Evolutionary conservation across 2,888 invertebrate genomes (phyloP).

Genomic region (Diarsia rubi): DNA sequence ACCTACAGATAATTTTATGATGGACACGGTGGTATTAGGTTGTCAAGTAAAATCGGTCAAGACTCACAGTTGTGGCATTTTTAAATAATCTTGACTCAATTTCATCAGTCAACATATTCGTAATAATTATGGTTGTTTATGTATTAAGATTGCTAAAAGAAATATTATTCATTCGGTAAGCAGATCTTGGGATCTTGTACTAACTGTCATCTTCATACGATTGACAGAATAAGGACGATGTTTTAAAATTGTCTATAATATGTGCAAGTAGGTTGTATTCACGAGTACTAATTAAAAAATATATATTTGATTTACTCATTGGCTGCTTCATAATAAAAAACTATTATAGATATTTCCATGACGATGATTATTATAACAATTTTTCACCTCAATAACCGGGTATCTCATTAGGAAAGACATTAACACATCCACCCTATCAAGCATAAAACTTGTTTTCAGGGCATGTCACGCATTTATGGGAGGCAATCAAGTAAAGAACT

Average conservation of each 20-base stretch:
- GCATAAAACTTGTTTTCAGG: constrained; percentile 10
- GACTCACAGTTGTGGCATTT: neutral
- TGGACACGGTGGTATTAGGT: neutral
- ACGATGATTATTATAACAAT: neutral
- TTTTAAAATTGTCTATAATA: neutral
- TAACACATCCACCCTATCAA: constrained; percentile 20
- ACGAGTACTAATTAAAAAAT: neutral
- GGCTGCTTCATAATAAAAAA: neutral
- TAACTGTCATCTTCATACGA: neutral
- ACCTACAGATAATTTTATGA: neutral
- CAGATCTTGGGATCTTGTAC: neutral
- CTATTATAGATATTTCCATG: neutral
- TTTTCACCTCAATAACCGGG: neutral
- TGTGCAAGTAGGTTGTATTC: neutral
- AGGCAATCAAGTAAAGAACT: constrained; percentile 28
- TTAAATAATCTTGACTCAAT: neutral
- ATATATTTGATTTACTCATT: neutral
- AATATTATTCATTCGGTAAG: neutral
- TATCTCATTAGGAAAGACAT: constrained; percentile 38
- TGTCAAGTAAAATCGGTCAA: neutral
- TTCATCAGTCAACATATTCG: neutral
- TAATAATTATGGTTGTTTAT: neutral
- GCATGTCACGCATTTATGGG: constrained; percentile 14
- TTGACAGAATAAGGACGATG: neutral
- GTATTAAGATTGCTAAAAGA: neutral